These are phyloP conservation scores for Upupa epops DNA, from an alignment of 2,113 vertebrate species.

Conservation along the genomic window DNA sequence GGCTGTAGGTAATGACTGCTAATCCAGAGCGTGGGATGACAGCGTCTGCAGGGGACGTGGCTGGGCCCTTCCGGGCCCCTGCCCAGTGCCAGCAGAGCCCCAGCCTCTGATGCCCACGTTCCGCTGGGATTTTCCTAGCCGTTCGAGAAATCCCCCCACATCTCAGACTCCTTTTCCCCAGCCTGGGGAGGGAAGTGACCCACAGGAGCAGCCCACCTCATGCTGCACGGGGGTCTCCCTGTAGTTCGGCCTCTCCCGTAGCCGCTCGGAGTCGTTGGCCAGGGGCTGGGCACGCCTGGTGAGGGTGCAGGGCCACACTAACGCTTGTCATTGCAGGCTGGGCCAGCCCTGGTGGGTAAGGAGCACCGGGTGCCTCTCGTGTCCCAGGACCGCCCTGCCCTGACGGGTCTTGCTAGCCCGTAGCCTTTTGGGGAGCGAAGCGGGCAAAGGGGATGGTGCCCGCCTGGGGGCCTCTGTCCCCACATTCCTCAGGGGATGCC, in stretches of 20 bases:
- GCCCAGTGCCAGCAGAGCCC: background rate
- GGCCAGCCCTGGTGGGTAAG: background rate
- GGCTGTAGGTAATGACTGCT: constrained; percentile 8
- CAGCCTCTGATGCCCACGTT: background rate
- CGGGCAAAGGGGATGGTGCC: too few relatives aligned
- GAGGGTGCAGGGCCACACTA: background rate
- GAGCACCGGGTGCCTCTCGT: background rate
- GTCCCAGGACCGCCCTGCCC: background rate
- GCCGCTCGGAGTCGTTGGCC: background rate
- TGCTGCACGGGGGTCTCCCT: too few relatives aligned
- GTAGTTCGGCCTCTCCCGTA: background rate
- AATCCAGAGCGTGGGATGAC: background rate
- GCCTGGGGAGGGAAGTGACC: too few relatives aligned
- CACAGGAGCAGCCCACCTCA: too few relatives aligned
- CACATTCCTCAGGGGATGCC: too few relatives aligned
- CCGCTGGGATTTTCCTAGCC: background rate
- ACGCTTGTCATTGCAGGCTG: background rate
- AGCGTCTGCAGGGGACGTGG: background rate
- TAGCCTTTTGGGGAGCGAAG: background rate
- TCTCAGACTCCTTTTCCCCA: background rate
- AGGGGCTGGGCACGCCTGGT: background rate
- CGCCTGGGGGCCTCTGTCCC: too few relatives aligned
- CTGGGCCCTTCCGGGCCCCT: background rate
- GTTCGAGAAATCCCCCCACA: background rate
- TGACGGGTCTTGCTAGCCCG: too few relatives aligned